Evolutionary conservation across 30 jellyfish, hydroid and myxozoan genomes (phyloP).

Genomic region (Hydra vulgaris): DNA sequence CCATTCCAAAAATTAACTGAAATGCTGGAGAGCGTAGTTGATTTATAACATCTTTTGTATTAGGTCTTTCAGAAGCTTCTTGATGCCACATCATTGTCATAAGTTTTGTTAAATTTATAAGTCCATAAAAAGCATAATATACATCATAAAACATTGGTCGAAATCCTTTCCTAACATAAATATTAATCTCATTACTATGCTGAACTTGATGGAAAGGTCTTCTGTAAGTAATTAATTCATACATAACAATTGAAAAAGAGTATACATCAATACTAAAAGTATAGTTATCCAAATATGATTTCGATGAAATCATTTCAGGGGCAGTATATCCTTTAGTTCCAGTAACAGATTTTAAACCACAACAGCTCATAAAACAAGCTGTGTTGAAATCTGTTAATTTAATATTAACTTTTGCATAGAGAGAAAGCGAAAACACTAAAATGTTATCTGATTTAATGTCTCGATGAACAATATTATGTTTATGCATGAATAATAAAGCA

Average conservation of each 20-base stretch:
- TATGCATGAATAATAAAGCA: constrained; percentile 56
- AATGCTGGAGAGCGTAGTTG: constrained; percentile 56
- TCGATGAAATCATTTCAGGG: constrained; percentile 72
- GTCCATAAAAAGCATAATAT: constrained; percentile 25
- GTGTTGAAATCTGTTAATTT: constrained; percentile 84
- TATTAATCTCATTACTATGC: constrained; percentile 23
- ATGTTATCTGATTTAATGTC: constrained; percentile 81
- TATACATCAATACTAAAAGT: constrained; percentile 70
- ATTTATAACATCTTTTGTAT: constrained; percentile 27
- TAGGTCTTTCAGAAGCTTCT: constrained; percentile 59
- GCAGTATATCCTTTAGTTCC: constrained; percentile 79
- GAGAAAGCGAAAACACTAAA: constrained; percentile 49
- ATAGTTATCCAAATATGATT: constrained; percentile 51
- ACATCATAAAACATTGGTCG: constrained; percentile 61
- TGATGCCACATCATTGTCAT: constrained; percentile 62
- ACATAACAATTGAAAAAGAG: constrained; percentile 71
- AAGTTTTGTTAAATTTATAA: constrained; percentile 57
- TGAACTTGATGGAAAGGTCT: constrained; percentile 59
- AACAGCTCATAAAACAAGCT: constrained; percentile 65
- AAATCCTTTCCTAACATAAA: constrained; percentile 44
- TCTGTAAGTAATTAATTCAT: constrained; percentile 53
- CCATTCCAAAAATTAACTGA: constrained; percentile 46
- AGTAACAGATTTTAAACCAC: constrained; percentile 37
- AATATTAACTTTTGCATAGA: constrained; percentile 39
- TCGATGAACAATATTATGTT: constrained; percentile 57